These are phyloP conservation scores for Peromyscus aztecus DNA, from an alignment of 2,797 vertebrate species.

Conservation along the genomic window DNA sequence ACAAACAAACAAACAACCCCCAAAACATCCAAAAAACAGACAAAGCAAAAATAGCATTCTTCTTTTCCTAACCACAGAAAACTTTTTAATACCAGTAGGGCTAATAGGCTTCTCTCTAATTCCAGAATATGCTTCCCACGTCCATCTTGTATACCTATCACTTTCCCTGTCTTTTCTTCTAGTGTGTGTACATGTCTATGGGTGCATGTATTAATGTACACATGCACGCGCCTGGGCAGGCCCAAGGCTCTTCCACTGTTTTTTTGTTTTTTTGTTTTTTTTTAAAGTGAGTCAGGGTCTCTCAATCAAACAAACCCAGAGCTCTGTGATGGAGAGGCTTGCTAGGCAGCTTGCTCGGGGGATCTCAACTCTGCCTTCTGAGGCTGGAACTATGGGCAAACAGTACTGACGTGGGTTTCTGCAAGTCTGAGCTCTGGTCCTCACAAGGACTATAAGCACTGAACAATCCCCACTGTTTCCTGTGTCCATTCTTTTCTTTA, in stretches of 20 bases:
- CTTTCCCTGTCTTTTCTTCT: background rate
- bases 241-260: background rate
- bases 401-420: too few relatives aligned
- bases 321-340: background rate
- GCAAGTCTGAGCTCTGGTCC: background rate
- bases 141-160: background rate
- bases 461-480: background rate
- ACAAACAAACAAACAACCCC: background rate
- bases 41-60: background rate
- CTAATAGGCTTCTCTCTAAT: background rate
- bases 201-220: too few relatives aligned
- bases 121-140: slow-evolving; percentile 9
- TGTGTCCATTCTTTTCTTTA: too few relatives aligned
- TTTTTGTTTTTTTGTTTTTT: too few relatives aligned
- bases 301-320: background rate
- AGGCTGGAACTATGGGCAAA: background rate
- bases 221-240: background rate
- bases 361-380: background rate
- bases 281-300: background rate
- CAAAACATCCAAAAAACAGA: background rate
- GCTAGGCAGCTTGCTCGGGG: background rate
- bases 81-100: background rate
- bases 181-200: too few relatives aligned
- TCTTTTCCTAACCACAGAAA: background rate
- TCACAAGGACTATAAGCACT: background rate